Percentiles rank a stretch among this genome's conserved stretches.
Evolutionary conservation across 92 coral and sea anemone genomes (phyloP).

Genomic region (Galaxea fascicularis): DNA sequence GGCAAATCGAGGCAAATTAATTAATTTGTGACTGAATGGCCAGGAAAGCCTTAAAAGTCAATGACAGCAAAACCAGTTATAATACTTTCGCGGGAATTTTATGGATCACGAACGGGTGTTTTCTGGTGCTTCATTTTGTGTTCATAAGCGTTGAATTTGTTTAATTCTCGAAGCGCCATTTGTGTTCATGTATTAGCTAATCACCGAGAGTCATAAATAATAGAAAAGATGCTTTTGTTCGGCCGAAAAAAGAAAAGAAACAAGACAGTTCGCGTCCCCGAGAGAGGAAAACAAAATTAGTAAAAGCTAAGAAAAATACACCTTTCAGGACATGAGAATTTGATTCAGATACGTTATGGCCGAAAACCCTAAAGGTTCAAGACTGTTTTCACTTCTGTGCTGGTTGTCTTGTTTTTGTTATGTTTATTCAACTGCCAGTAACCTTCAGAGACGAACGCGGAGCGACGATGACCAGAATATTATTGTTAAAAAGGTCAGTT

Average conservation of each 20-base stretch:
- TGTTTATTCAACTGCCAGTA: constrained; percentile 13
- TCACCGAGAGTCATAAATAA: constrained; percentile 35
- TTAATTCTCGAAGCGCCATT: constrained; percentile 11
- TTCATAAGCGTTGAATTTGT: constrained; percentile 29
- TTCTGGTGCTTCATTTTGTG: constrained; percentile 43
- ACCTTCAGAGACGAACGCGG: constrained; percentile 29
- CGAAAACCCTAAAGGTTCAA: constrained; percentile 11
- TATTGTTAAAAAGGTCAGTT: constrained; percentile 52
- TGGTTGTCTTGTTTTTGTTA: constrained; percentile 36
- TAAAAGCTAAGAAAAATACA: neutral
- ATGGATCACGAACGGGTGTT: constrained; percentile 22
- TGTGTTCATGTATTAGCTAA: constrained; percentile 43
- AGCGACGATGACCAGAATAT: constrained; percentile 26
- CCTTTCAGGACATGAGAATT: constrained; percentile 21
- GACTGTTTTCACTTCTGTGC: neutral
- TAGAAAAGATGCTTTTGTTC: neutral
- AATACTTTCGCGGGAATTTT: neutral
- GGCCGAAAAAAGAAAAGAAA: neutral
- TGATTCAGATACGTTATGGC: constrained; percentile 19
- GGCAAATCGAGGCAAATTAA: too few relatives aligned
- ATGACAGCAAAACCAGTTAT: neutral
- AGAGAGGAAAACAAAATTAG: neutral
- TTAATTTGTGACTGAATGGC: too few relatives aligned
- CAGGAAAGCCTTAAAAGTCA: neutral
- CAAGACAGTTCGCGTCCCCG: constrained; percentile 6